Base-by-base conservation (phyloP, 2,113 vertebrate genomes). In the Callipepla californica region DNA sequence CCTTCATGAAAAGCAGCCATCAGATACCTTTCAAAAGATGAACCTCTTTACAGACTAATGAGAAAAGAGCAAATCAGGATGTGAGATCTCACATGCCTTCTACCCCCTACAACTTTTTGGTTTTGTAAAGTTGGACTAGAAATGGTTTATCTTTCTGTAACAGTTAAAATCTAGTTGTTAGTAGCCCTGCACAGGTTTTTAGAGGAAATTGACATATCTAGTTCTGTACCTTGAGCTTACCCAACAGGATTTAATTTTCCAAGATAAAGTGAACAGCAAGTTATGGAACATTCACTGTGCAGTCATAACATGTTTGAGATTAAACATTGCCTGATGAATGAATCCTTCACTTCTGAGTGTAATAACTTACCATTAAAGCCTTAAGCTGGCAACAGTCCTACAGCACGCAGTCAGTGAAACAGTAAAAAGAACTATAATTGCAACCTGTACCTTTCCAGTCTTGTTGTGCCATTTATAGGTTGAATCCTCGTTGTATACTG, bases 271-370 rank as follows among this genome's bases (percentile, higher is more conserved):
- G 21, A 91, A 80, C 67, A 40, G 42, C 11, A 11, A 66, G 67
- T 91, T 92, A 83, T 69, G 61, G 82, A 94, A 66, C 53, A 62
- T 14, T 95, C 58, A 36, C 84, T 80, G 88, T 61, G 67, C 68
- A 78, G 48, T 76, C 89, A 44, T 45, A 84, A 50, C 76, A 15
- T 53, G 76, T 53, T 81, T 23, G 72, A 92, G 92, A 94, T 96
- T 94, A 93, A 97, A 94, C 81, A 22, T 42, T 25, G 22, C 67
- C 74, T 88, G 93, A 93, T 92, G 82, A 97, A 97, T 90, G 95
- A 95, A 89, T 14, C 66, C 86, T 95, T 96, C 83, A 59, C 80
- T 96, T 87, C 26, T 84, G 65, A 90, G 90, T 36, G 36, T 47
- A 94, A 97, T 87, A 94, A 80, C 83, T 68, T 87, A 94, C 86